These are phyloP conservation scores for Glossosoma conforme DNA, from an alignment of 1,140 invertebrate species.

Conservation along the genomic window DNA sequence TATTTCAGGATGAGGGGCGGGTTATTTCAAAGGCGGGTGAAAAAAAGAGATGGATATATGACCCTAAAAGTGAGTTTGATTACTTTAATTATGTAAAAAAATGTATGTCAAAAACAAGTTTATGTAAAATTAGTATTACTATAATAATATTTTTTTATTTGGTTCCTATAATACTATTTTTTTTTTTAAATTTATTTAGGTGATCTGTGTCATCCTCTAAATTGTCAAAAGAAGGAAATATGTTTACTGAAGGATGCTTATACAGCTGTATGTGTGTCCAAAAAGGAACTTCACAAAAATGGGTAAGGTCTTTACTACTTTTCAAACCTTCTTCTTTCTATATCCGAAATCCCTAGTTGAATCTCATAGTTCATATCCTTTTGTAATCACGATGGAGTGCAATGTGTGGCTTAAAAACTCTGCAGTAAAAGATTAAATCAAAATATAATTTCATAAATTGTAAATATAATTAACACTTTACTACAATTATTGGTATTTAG, in stretches of 20 bases:
- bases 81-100: neutral
- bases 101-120: neutral
- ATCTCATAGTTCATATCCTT: too few species aligned
- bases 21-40: constrained; percentile 36
- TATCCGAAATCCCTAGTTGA: too few species aligned
- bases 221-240: constrained; percentile 83
- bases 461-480: too few species aligned
- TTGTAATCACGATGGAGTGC: too few species aligned
- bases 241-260: constrained; percentile 80
- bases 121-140: neutral
- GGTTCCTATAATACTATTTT: neutral
- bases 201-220: constrained; percentile 78
- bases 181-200: constrained; percentile 49
- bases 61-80: constrained; percentile 65
- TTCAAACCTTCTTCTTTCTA: neutral
- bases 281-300: constrained; percentile 77
- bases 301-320: constrained; percentile 55
- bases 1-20: constrained; percentile 26
- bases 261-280: constrained; percentile 81
- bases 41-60: constrained; percentile 70
- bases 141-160: neutral
- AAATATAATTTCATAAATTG: too few species aligned
- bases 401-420: too few species aligned
- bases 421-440: too few species aligned
- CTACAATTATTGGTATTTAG: too few species aligned